Conservation (phyloP, 2,113 vertebrate species). For the Melanerpes aurifrons region DNA sequence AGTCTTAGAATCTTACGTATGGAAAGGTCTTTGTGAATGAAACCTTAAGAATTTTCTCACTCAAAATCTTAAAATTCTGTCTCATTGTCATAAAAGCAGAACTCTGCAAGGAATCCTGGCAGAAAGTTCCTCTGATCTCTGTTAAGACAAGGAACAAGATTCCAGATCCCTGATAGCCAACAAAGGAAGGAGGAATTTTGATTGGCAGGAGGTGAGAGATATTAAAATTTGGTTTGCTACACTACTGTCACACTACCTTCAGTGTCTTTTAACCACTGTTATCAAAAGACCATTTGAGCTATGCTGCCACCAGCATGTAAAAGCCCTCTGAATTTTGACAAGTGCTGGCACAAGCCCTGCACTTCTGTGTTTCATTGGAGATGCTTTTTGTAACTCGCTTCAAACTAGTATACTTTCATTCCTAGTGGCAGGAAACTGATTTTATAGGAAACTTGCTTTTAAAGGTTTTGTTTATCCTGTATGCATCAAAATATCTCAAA, state of each 20-base stretch:
- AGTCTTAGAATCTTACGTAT: constrained; percentile 56
- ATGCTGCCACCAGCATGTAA: neutral
- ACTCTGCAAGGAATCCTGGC: neutral
- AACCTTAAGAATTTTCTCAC: constrained; percentile 55
- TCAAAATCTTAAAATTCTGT: constrained; percentile 63
- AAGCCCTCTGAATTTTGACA: neutral
- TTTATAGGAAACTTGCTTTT: constrained; percentile 58
- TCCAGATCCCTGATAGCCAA: neutral
- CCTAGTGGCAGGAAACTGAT: constrained; percentile 46
- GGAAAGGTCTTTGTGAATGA: constrained; percentile 60
- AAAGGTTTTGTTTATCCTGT: constrained; percentile 52
- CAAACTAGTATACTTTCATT: constrained; percentile 23
- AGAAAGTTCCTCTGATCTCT: neutral
- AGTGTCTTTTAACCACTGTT: neutral
- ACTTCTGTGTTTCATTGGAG: constrained; percentile 38
- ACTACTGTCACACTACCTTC: neutral
- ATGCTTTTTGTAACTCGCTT: constrained; percentile 39
- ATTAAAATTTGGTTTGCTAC: constrained; percentile 9
- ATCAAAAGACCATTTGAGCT: neutral
- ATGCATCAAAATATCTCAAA: constrained; percentile 48
- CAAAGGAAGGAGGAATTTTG: constrained; percentile 31
- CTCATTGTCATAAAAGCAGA: neutral
- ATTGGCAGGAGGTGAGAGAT: neutral
- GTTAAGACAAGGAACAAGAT: neutral
- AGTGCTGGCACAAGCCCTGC: neutral